A percentile compares a stretch with the other conserved stretches of the same genome.
phyloP scores from a whole-genome alignment of 1,140 invertebrate genomes.

The Brachionus angularis region DNA sequence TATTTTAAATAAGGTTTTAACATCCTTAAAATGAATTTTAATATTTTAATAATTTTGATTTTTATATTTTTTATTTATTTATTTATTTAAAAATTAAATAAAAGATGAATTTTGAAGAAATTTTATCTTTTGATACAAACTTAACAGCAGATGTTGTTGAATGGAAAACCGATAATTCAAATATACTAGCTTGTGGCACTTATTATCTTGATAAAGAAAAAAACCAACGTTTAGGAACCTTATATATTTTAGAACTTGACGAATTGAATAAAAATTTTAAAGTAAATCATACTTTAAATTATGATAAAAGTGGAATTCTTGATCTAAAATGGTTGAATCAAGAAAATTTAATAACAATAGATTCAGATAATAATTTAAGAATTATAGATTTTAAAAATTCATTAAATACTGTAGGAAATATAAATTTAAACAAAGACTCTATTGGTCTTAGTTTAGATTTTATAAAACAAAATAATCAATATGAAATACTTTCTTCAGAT shows the following conservation, averaged over 20 bases:
- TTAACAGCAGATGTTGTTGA: constrained; percentile 28
- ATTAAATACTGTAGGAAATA: not conserved
- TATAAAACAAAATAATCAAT: not conserved
- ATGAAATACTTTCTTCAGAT: constrained; percentile 10
- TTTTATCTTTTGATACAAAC: constrained; percentile 27
- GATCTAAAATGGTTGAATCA: constrained; percentile 39
- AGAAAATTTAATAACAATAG: constrained; percentile 17
- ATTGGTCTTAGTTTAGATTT: constrained; percentile 29
- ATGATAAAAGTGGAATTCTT: constrained; percentile 2
- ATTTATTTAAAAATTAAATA: too few species aligned
- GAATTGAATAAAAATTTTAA: not conserved
- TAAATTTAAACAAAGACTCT: not conserved
- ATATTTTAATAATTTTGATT: not conserved
- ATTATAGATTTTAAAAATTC: not conserved
- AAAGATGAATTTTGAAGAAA: constrained; percentile 39
- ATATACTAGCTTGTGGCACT: constrained; percentile 17
- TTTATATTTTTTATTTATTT: not conserved
- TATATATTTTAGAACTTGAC: constrained; percentile 25
- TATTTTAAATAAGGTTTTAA: constrained; percentile 3
- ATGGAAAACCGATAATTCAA: not conserved
- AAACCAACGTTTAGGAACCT: not conserved
- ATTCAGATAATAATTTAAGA: constrained; percentile 21
- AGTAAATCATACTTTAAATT: not conserved
- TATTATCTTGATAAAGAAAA: constrained; percentile 30
- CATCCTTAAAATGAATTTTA: constrained; percentile 7